Conservation (phyloP, 1,140 invertebrate species). For the Ceratina australensis region DNA sequence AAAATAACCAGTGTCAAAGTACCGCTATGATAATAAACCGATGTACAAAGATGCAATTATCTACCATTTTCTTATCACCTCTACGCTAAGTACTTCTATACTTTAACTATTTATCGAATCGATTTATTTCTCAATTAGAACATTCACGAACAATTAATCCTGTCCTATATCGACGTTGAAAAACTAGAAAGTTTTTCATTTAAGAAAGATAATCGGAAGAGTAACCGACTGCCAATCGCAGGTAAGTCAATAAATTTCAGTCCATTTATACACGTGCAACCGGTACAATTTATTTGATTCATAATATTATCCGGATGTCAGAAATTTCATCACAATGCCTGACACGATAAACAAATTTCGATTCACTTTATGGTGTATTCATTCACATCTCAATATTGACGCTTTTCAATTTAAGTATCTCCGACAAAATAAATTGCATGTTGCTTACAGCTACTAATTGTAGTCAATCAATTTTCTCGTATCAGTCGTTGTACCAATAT, state of each 20-base stretch:
- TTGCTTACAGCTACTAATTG: background rate
- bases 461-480: background rate
- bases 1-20: slow-evolving; percentile 79
- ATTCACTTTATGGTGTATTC: background rate
- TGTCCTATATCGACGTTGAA: background rate
- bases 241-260: slow-evolving; percentile 15
- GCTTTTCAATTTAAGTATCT: background rate
- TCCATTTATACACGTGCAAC: background rate
- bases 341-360: slow-evolving; percentile 2
- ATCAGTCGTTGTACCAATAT: too few relatives aligned
- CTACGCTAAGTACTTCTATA: background rate
- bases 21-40: slow-evolving; percentile 77
- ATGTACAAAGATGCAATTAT: slow-evolving; percentile 76
- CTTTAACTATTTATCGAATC: too few relatives aligned
- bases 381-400: background rate
- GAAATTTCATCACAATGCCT: slow-evolving; percentile 34
- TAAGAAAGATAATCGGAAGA: background rate
- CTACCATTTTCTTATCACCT: slow-evolving; percentile 42
- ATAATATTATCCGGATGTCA: slow-evolving; percentile 12
- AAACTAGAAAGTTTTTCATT: background rate
- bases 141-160: too few relatives aligned
- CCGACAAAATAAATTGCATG: background rate
- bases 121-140: too few relatives aligned
- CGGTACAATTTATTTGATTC: background rate
- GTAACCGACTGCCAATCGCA: background rate